A percentile compares a stretch with the other conserved stretches of the same genome.
phyloP scores from a whole-genome alignment of 2,888 invertebrate genomes.

The Brachynemurus nebulosus region DNA sequence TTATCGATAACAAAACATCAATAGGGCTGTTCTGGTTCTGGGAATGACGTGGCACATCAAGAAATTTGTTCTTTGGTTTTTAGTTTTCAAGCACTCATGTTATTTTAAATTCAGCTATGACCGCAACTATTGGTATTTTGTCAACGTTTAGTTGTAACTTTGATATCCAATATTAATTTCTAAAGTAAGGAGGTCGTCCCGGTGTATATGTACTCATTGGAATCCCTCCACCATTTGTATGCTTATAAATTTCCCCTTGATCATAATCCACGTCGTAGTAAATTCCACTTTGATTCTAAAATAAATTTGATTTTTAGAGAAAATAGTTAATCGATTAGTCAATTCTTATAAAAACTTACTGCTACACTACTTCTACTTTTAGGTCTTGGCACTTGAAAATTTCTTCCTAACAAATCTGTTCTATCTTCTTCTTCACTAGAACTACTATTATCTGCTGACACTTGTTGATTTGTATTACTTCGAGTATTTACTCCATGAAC shows the following conservation, averaged over 20 bases:
- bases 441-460: slow-evolving; percentile 38
- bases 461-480: background rate
- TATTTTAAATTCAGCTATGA: no score
- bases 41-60: no score
- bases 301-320: slow-evolving; percentile 11
- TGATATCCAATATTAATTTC: slow-evolving; percentile 30
- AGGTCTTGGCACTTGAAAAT: slow-evolving; percentile 66
- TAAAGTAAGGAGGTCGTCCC: slow-evolving; percentile 51
- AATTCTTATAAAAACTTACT: slow-evolving; percentile 30
- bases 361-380: slow-evolving; percentile 63
- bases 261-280: slow-evolving; percentile 86
- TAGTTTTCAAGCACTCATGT: no score
- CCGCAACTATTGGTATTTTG: background rate
- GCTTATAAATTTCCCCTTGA: slow-evolving; percentile 38
- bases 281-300: slow-evolving; percentile 77
- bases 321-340: background rate
- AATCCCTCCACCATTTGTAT: slow-evolving; percentile 47
- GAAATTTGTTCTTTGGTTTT: no score
- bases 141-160: background rate
- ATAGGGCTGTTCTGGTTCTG: no score
- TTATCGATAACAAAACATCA: no score
- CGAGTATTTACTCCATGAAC: slow-evolving; percentile 25
- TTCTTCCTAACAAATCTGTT: slow-evolving; percentile 56
- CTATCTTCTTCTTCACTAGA: slow-evolving; percentile 56
- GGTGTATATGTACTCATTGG: slow-evolving; percentile 75